These are phyloP conservation scores for Hydroisotoma schaefferi DNA, from an alignment of 2,888 invertebrate species.

Conservation along the genomic window DNA sequence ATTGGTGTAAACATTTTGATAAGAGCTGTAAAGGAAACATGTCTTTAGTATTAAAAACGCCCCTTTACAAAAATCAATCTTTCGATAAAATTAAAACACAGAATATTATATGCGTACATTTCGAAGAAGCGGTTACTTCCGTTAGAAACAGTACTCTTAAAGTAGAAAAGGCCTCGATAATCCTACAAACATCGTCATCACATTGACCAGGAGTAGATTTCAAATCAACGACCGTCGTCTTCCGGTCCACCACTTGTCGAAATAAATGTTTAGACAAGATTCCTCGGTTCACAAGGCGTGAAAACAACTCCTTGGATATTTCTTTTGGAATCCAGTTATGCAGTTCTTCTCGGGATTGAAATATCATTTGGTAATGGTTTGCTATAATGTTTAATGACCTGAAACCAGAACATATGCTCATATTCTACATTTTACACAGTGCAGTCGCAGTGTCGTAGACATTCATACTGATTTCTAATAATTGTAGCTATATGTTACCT, in stretches of 20 bases:
- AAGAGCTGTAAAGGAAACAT: not conserved
- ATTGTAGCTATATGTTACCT: not conserved
- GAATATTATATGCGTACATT: not conserved
- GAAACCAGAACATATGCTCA: not conserved
- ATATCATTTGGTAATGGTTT: not conserved
- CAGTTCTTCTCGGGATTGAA: not conserved
- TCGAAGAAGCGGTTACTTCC: not conserved
- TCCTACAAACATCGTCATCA: not conserved
- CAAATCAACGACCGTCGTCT: not conserved
- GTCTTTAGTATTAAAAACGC: not conserved
- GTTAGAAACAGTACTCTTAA: not conserved
- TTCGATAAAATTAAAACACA: not conserved
- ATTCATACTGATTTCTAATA: not conserved
- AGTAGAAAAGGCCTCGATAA: not conserved
- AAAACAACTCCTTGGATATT: slow-evolving; percentile 9
- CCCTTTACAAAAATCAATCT: not conserved
- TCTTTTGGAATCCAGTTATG: slow-evolving; percentile 4
- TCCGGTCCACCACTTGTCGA: not conserved
- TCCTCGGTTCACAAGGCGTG: slow-evolving; percentile 10
- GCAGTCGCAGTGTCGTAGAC: not conserved
- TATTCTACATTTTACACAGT: not conserved
- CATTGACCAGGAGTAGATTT: not conserved
- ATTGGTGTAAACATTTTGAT: slow-evolving; percentile 4
- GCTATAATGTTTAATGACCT: slow-evolving; percentile 10
- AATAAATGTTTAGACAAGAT: slow-evolving; percentile 4